Evolutionary conservation across 92 coral and sea anemone genomes (phyloP).

Genomic region (Parazoanthus swiftii): DNA sequence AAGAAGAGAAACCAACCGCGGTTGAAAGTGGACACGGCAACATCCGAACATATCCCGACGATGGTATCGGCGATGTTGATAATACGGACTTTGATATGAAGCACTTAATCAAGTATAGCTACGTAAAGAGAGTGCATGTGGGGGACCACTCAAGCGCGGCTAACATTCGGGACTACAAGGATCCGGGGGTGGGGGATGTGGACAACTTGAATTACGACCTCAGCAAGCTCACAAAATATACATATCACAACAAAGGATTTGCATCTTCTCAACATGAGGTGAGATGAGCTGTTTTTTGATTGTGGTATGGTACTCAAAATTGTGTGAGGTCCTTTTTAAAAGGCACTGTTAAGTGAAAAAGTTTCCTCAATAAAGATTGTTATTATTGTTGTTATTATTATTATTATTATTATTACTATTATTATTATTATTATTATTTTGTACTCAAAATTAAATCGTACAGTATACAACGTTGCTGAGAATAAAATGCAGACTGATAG

Average conservation of each 20-base stretch:
- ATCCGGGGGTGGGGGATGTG: slow-evolving; percentile 29
- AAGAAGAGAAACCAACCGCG: slow-evolving; percentile 19
- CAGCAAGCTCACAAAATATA: slow-evolving; percentile 8
- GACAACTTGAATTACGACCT: slow-evolving; percentile 26
- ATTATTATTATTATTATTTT: too few relatives aligned
- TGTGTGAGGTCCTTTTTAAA: too few relatives aligned
- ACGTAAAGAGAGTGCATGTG: not conserved
- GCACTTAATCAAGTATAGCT: slow-evolving; percentile 21
- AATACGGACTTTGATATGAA: slow-evolving; percentile 34
- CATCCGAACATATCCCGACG: slow-evolving; percentile 29
- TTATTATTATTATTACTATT: too few relatives aligned
- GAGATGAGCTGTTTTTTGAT: not conserved
- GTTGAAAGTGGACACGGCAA: slow-evolving; percentile 23
- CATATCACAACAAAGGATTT: slow-evolving; percentile 7
- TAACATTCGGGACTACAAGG: slow-evolving; percentile 34
- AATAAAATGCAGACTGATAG: too few relatives aligned
- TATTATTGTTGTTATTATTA: too few relatives aligned
- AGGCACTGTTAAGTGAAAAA: too few relatives aligned
- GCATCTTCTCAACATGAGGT: slow-evolving; percentile 14
- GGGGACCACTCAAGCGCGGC: slow-evolving; percentile 23
- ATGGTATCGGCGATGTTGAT: slow-evolving; percentile 33
- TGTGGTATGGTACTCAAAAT: too few relatives aligned
- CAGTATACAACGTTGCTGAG: too few relatives aligned
- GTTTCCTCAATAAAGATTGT: too few relatives aligned
- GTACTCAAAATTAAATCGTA: too few relatives aligned